Evolutionary conservation across 2,888 invertebrate species (phyloP).

Genomic region (Petrophora chlorosata): DNA sequence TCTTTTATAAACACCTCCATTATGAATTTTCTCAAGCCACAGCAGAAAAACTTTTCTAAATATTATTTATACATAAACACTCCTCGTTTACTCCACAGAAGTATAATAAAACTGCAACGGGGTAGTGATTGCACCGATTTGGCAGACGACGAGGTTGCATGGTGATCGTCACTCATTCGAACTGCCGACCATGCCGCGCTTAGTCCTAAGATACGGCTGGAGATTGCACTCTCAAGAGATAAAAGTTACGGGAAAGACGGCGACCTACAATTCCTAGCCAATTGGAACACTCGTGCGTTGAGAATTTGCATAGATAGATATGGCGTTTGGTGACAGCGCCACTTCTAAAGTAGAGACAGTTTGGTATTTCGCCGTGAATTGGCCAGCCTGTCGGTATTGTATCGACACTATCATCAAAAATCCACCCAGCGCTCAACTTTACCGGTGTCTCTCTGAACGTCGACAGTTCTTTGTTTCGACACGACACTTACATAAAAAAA

Average conservation of each 20-base stretch:
- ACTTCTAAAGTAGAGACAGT: too few relatives aligned
- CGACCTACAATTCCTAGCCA: slow-evolving; percentile 8
- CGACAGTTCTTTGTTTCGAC: too few relatives aligned
- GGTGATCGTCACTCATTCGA: slow-evolving; percentile 18
- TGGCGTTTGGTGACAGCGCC: too few relatives aligned
- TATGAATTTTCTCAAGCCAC: too few relatives aligned
- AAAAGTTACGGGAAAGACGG: slow-evolving; percentile 6
- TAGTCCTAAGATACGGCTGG: slow-evolving; percentile 10
- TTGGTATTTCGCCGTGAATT: too few relatives aligned
- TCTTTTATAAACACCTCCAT: too few relatives aligned
- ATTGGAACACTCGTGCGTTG: neutral
- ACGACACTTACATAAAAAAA: too few relatives aligned
- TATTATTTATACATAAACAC: slow-evolving; percentile 14
- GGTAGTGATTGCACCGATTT: slow-evolving; percentile 21
- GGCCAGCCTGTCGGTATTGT: too few relatives aligned
- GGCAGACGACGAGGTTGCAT: slow-evolving; percentile 10
- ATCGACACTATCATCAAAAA: too few relatives aligned
- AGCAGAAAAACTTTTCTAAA: neutral
- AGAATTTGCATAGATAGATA: too few relatives aligned
- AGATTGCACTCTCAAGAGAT: slow-evolving; percentile 9
- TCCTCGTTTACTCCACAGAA: slow-evolving; percentile 12
- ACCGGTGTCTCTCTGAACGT: too few relatives aligned
- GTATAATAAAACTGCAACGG: slow-evolving; percentile 23
- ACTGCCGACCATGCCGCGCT: slow-evolving; percentile 14
- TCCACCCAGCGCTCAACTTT: too few relatives aligned